These are phyloP conservation scores for Patella vulgata DNA, from an alignment of 1,140 invertebrate genomes.

Conservation along the genomic window DNA sequence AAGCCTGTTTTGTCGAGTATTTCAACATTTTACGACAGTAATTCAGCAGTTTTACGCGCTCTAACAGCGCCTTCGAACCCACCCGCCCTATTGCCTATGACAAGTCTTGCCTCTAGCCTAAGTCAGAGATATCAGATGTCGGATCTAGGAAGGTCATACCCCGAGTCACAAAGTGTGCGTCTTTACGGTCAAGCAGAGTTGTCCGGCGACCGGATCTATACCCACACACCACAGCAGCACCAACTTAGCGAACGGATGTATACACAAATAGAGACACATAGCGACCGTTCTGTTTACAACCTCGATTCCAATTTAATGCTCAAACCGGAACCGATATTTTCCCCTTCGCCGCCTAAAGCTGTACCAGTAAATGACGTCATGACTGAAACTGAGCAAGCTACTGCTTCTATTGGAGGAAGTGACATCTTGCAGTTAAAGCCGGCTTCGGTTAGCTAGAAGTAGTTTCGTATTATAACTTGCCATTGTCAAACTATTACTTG, in stretches of 20 bases:
- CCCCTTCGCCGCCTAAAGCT: conserved; percentile 39
- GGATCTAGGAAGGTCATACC: background rate
- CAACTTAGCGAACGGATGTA: too few relatives aligned
- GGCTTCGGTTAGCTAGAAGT: conserved; percentile 20
- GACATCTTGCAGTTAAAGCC: conserved; percentile 37
- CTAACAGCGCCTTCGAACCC: conserved; percentile 20
- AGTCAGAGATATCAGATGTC: conserved; percentile 10
- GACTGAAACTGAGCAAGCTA: conserved; percentile 20
- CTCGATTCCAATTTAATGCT: conserved; percentile 28
- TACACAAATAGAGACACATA: background rate
- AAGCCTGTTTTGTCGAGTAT: conserved; percentile 11
- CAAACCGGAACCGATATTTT: conserved; percentile 29
- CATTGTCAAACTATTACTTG: too few relatives aligned
- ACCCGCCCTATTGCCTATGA: conserved; percentile 24
- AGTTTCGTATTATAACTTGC: background rate
- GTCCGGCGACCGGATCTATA: too few relatives aligned
- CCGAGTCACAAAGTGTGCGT: conserved; percentile 2
- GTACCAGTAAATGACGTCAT: conserved; percentile 25
- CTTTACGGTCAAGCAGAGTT: too few relatives aligned
- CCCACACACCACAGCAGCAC: conserved; percentile 13
- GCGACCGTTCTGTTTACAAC: conserved; percentile 17
- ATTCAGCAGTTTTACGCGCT: conserved; percentile 29
- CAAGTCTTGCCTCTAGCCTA: conserved; percentile 22
- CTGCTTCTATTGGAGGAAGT: conserved; percentile 15
- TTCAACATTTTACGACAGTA: conserved; percentile 10